These are phyloP conservation scores for Papilio elwesi DNA, from an alignment of 2,888 invertebrate genomes.

Conservation along the genomic window DNA sequence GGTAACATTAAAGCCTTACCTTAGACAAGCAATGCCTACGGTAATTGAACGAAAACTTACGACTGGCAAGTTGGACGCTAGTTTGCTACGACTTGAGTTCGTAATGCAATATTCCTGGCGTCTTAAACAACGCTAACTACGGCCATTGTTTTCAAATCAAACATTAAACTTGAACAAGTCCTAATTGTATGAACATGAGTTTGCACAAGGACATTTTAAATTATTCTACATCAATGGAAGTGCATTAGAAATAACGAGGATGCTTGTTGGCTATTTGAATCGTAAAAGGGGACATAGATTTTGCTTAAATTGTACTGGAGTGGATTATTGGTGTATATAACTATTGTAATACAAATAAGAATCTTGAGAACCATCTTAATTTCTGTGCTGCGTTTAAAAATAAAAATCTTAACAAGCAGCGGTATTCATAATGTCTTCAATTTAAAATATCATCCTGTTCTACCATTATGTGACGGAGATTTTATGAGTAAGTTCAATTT, in stretches of 20 bases:
- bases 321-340: too few species aligned
- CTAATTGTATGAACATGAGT: constrained; percentile 13
- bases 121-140: constrained; percentile 19
- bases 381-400: neutral
- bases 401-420: neutral
- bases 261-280: too few species aligned
- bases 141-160: constrained; percentile 32
- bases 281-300: too few species aligned
- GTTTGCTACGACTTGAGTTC: constrained; percentile 5
- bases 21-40: constrained; percentile 4
- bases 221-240: neutral
- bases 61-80: neutral
- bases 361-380: neutral
- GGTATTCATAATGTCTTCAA: constrained; percentile 2
- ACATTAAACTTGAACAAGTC: constrained; percentile 21
- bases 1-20: constrained; percentile 1
- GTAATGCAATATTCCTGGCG: constrained; percentile 27
- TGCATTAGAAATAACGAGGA: too few species aligned
- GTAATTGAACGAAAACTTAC: constrained; percentile 19
- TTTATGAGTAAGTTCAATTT: constrained; percentile 28
- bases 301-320: too few species aligned
- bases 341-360: neutral
- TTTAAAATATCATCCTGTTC: constrained; percentile 11
- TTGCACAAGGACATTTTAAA: neutral
- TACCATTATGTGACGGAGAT: constrained; percentile 5